Percentiles rank a stretch among this genome's conserved stretches.
Evolutionary conservation across 2,888 invertebrate genomes (phyloP).

Genomic region (Caenorhabditis afra): DNA sequence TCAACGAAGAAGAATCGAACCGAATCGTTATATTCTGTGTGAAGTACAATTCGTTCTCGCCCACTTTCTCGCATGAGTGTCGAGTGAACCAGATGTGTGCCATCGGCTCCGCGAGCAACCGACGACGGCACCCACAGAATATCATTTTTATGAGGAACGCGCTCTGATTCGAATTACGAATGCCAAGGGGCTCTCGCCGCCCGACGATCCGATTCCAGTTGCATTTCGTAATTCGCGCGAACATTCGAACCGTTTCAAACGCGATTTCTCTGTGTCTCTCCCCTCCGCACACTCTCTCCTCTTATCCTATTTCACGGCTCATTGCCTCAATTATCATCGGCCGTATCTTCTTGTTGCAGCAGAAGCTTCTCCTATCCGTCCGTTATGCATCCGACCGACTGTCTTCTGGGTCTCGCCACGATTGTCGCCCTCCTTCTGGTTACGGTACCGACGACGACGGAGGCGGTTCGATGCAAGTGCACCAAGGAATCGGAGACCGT

Average conservation of each 20-base stretch:
- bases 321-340: conserved; percentile 54
- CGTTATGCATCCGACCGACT: conserved; percentile 36
- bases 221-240: background rate
- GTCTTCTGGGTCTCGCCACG: conserved; percentile 24
- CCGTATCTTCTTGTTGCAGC: conserved; percentile 8
- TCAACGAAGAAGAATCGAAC: no score
- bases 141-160: conserved; percentile 31
- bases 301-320: conserved; percentile 54
- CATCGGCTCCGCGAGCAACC: background rate
- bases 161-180: conserved; percentile 41
- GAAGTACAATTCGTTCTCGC: conserved; percentile 1
- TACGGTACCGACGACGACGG: conserved; percentile 19
- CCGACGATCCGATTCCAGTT: no score
- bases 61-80: conserved; percentile 44
- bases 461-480: conserved; percentile 69
- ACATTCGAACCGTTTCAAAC: conserved; percentile 26
- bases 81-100: conserved; percentile 29
- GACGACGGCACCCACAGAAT: conserved; percentile 10
- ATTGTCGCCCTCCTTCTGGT: conserved; percentile 15
- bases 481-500: conserved; percentile 73
- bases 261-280: conserved; percentile 42
- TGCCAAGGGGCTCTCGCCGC: background rate
- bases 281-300: conserved; percentile 5
- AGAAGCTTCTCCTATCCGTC: conserved; percentile 7
- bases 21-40: no score